Evolutionary conservation across 2,888 invertebrate genomes (phyloP).

Genomic region (Dasypolia templi): DNA sequence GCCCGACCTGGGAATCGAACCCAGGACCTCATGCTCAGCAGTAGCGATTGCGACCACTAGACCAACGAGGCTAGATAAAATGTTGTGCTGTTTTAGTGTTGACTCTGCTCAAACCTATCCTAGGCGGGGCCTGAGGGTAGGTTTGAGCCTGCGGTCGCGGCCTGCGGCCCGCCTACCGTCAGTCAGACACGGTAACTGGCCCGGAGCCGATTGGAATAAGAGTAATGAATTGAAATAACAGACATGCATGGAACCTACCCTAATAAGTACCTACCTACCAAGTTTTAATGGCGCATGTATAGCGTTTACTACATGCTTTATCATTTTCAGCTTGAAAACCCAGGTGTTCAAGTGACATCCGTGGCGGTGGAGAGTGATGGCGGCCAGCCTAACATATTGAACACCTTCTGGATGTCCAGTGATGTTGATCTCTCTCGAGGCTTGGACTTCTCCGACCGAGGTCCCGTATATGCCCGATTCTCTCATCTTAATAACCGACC

Average conservation of each 20-base stretch:
- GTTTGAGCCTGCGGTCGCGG: too few relatives aligned
- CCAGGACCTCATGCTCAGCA: too few relatives aligned
- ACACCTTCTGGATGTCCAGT: slow-evolving; percentile 95
- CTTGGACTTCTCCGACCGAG: slow-evolving; percentile 94
- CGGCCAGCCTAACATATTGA: slow-evolving; percentile 89
- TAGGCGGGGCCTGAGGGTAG: too few relatives aligned
- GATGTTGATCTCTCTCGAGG: slow-evolving; percentile 95
- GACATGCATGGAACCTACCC: not conserved
- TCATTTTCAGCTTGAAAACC: slow-evolving; percentile 90
- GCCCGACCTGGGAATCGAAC: too few relatives aligned
- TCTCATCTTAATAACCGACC: slow-evolving; percentile 94
- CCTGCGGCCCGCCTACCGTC: too few relatives aligned
- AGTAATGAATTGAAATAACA: slow-evolving; percentile 2
- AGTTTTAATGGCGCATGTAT: not conserved
- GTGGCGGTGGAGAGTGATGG: slow-evolving; percentile 86
- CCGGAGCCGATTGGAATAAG: not conserved
- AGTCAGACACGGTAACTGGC: too few relatives aligned
- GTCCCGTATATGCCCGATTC: slow-evolving; percentile 93
- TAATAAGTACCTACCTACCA: not conserved
- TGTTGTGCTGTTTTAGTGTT: too few relatives aligned
- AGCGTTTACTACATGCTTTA: not conserved
- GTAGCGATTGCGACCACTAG: too few relatives aligned
- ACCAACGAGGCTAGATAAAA: too few relatives aligned
- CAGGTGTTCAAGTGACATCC: slow-evolving; percentile 90
- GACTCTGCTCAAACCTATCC: too few relatives aligned